A percentile compares a stretch with the other conserved stretches of the same genome.
Evolutionary conservation across 1,140 invertebrate species (phyloP).

Genomic region (Pseudomyrmex flavicornis): DNA sequence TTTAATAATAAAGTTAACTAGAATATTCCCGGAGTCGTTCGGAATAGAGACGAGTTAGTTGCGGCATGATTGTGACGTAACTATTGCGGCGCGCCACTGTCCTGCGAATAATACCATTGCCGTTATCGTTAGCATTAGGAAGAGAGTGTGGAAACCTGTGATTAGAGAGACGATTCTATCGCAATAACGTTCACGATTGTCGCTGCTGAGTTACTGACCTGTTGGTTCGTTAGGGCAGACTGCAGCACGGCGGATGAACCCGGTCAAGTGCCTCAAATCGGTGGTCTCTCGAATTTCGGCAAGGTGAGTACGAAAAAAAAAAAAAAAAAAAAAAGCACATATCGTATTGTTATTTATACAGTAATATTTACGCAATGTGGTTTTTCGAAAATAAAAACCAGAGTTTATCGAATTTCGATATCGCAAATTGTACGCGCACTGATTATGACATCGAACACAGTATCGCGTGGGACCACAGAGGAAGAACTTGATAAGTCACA

Average conservation of each 20-base stretch:
- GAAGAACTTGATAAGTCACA: background rate
- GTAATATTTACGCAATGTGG: background rate
- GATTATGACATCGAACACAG: conserved; percentile 38
- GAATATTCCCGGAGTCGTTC: conserved; percentile 47
- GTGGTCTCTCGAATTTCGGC: conserved; percentile 91
- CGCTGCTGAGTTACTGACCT: conserved; percentile 83
- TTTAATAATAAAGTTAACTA: conserved; percentile 32
- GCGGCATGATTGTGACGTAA: conserved; percentile 37
- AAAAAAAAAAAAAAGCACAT: too few relatives aligned
- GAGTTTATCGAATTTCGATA: background rate
- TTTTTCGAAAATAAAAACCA: background rate
- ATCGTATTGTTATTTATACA: background rate
- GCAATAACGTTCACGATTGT: conserved; percentile 72
- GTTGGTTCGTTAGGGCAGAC: conserved; percentile 89
- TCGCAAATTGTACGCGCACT: background rate
- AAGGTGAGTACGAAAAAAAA: conserved; percentile 86
- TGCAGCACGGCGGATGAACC: conserved; percentile 89
- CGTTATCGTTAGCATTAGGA: conserved; percentile 57
- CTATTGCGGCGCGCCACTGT: conserved; percentile 25
- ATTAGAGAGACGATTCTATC: conserved; percentile 72
- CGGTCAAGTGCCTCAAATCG: conserved; percentile 89
- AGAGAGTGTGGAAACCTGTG: conserved; percentile 53
- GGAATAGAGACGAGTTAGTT: conserved; percentile 46
- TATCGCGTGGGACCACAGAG: too few relatives aligned
- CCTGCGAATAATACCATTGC: conserved; percentile 46